Conservation (phyloP, 2,888 invertebrate genomes). For the Ectemnius cavifrons region DNA sequence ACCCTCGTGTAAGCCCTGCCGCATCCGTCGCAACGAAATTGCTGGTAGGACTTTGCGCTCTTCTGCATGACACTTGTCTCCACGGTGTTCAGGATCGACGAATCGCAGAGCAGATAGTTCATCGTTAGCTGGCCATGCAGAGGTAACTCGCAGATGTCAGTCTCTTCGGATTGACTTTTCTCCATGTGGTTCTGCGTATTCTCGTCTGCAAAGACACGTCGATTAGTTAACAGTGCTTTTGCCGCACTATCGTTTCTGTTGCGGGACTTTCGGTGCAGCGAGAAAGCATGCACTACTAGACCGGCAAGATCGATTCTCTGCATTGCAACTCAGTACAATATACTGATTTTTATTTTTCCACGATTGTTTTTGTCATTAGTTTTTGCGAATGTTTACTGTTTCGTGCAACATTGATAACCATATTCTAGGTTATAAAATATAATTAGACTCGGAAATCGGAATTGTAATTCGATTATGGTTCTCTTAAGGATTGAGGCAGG, state of each 20-base stretch:
- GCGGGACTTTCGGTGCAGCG: background rate
- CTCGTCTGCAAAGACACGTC: constrained; percentile 54
- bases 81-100: constrained; percentile 52
- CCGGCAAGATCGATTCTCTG: background rate
- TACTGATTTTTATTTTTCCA: too few species aligned
- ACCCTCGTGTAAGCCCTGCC: constrained; percentile 74
- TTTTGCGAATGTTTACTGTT: too few species aligned
- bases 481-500: background rate
- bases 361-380: too few species aligned
- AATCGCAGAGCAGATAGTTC: constrained; percentile 57
- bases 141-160: constrained; percentile 54
- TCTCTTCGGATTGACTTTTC: constrained; percentile 42
- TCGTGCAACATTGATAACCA: too few species aligned
- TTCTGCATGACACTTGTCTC: constrained; percentile 46
- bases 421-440: too few species aligned
- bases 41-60: constrained; percentile 45
- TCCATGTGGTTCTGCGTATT: constrained; percentile 28
- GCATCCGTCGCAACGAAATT: constrained; percentile 73
- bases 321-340: too few species aligned
- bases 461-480: too few species aligned
- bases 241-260: background rate
- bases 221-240: constrained; percentile 34
- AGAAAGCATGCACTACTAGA: constrained; percentile 2
- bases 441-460: too few species aligned
- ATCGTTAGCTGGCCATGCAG: constrained; percentile 56